Evolutionary conservation across 2,888 invertebrate species (phyloP), one percentile per base, ranked within the genome.

Genomic region (Apoda limacodes): DNA sequence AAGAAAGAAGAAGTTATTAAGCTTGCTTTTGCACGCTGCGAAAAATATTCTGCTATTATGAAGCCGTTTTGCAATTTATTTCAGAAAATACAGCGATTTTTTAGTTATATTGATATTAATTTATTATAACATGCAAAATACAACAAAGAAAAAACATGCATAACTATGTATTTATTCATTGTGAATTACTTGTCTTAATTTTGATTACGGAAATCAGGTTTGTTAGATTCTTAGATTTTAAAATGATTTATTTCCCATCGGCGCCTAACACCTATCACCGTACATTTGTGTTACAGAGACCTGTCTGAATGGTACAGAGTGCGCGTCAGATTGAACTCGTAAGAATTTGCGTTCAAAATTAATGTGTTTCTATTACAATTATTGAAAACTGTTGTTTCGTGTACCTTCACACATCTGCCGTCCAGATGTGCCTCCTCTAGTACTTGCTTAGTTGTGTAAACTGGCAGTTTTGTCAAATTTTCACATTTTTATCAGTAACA

Each of bases 281-380:
- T 69, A 55, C 66, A 67, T 81, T 80, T 82, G 65, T 82, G 76
- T 82, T 82, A 60, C 82, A 82, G 83, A 84, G 82, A 82, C 80
- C 85, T 90, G 81, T 86, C 86, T 78, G 88, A 89, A 82, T 88
- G 88, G 85, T 91, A 88, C 88, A 86, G 87, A 86, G 88, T 89
- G 84, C 89, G 88, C 85, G 88, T 90, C 84, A 88, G 89, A 86
- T 85, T 90, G 76, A 89, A 88, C 83, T 87, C 90, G 90, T 91
- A 90, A 90, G 90, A 82, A 76, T 64, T 62, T 72, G 62, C 60
- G 72, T 69, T 69, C 59, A 71, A 64, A 72, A 69, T 67, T 69
- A 69, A 71, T 68, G 71, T 78, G 71, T 75, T 67, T 70, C 65
- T 71, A 59, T 67, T 69, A 67, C 60, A 60, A 60, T 66, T 55